Percentiles rank a stretch among this genome's conserved stretches.
Evolutionary conservation across 2,113 vertebrate species (phyloP).

Genomic region (Nyctereutes procyonoides): DNA sequence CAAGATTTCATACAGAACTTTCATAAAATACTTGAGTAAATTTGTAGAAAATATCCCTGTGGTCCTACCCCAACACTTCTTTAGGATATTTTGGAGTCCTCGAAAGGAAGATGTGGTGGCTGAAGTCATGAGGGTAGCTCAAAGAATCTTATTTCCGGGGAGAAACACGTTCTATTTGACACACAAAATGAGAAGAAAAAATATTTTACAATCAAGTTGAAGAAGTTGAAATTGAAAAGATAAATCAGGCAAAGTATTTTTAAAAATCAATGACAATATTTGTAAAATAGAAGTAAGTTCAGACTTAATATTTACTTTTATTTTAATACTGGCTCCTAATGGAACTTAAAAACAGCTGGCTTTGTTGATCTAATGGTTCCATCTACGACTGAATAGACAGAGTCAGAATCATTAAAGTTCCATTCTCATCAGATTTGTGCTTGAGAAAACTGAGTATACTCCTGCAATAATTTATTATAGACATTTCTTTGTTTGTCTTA

Average conservation of each 20-base stretch:
- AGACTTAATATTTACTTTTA: constrained; percentile 92
- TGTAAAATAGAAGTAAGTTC: constrained; percentile 86
- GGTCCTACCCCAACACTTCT: not conserved
- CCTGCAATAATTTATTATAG: constrained; percentile 68
- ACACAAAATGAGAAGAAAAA: not conserved
- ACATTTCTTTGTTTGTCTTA: constrained; percentile 82
- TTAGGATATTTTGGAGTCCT: not conserved
- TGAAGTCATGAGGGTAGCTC: not conserved
- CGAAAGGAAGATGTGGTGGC: not conserved
- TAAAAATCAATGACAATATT: constrained; percentile 86
- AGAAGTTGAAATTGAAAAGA: constrained; percentile 64
- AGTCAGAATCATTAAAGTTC: constrained; percentile 82
- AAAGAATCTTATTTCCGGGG: not conserved
- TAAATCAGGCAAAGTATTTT: constrained; percentile 64
- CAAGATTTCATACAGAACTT: not conserved
- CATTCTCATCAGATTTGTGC: constrained; percentile 85
- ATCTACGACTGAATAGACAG: constrained; percentile 79
- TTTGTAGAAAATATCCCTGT: not conserved
- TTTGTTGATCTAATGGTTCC: constrained; percentile 88
- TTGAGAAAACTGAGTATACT: constrained; percentile 80
- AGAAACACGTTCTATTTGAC: not conserved
- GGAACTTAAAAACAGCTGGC: constrained; percentile 88
- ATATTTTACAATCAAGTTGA: constrained; percentile 37
- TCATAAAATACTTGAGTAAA: not conserved
- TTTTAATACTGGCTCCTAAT: constrained; percentile 89